Percentiles rank a stretch among this genome's conserved stretches.
Evolutionary conservation across 2,113 vertebrate genomes (phyloP).

Genomic region (Empidonax traillii): DNA sequence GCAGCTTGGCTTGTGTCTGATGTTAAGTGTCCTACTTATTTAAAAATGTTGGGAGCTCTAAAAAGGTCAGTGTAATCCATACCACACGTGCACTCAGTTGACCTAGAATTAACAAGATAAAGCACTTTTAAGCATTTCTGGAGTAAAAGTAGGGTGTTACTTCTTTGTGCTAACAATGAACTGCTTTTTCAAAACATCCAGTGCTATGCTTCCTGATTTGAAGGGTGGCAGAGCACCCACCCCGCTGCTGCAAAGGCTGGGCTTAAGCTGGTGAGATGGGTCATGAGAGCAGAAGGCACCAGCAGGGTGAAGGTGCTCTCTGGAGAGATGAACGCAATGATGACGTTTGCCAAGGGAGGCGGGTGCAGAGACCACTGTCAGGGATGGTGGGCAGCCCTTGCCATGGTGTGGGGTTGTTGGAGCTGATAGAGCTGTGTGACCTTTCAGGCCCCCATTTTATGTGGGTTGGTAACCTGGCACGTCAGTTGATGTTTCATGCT

Average conservation of each 20-base stretch:
- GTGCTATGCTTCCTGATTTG: accelerated
- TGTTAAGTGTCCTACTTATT: constrained; percentile 4
- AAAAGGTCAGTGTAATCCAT: constrained; percentile 46
- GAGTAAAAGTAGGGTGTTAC: not conserved
- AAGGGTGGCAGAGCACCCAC: not conserved
- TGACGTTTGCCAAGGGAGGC: not conserved
- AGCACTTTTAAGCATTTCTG: not conserved
- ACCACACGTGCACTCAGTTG: not conserved
- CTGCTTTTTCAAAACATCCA: not conserved
- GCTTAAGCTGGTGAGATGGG: not conserved
- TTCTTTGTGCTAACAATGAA: accelerated
- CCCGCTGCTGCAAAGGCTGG: accelerated
- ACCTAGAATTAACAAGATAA: constrained; percentile 26
- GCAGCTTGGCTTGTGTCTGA: not conserved
- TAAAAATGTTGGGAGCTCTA: not conserved
- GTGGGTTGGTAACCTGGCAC: not conserved
- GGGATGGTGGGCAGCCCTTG: accelerated
- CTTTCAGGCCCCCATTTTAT: not conserved
- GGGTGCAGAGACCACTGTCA: not conserved
- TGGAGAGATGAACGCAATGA: not conserved
- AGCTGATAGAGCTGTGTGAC: not conserved
- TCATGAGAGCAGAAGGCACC: not conserved
- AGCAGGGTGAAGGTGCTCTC: not conserved
- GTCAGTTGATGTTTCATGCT: not conserved
- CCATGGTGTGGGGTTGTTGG: accelerated